Evolutionary conservation across 2,113 vertebrate species (phyloP).

Genomic region (Centropus bengalensis): DNA sequence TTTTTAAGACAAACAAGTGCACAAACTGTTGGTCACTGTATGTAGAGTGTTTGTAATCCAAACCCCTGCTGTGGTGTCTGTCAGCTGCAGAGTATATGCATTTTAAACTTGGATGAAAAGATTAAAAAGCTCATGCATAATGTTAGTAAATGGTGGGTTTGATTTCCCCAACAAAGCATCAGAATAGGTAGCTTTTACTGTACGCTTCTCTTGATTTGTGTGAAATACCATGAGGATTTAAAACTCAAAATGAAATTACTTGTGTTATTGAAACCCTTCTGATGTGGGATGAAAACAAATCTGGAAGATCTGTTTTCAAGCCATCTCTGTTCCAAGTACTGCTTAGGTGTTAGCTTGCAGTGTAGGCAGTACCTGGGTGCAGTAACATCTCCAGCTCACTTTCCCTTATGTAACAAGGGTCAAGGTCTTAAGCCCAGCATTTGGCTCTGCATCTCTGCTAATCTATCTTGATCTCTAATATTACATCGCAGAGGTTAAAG

Average conservation of each 20-base stretch:
- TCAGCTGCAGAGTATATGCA: neutral
- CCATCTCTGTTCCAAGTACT: neutral
- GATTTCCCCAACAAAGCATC: neutral
- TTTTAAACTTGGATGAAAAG: neutral
- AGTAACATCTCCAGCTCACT: neutral
- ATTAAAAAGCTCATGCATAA: neutral
- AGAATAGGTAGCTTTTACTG: neutral
- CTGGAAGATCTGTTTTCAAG: neutral
- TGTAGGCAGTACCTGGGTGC: neutral
- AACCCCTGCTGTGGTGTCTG: accelerated
- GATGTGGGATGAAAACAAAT: neutral
- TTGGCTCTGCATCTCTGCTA: constrained; percentile 9
- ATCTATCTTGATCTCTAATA: neutral
- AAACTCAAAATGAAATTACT: neutral
- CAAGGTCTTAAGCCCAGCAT: neutral
- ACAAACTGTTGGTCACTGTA: neutral
- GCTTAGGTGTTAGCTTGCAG: neutral
- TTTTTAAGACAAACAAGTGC: neutral
- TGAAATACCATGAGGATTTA: neutral
- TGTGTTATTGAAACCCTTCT: neutral
- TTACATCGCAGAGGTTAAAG: constrained; percentile 16
- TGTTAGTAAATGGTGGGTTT: neutral
- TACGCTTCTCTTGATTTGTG: neutral
- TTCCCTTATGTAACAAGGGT: neutral
- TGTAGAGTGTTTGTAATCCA: neutral